Base-by-base conservation (phyloP, 2,888 invertebrate species). In the Myathropa florea region DNA sequence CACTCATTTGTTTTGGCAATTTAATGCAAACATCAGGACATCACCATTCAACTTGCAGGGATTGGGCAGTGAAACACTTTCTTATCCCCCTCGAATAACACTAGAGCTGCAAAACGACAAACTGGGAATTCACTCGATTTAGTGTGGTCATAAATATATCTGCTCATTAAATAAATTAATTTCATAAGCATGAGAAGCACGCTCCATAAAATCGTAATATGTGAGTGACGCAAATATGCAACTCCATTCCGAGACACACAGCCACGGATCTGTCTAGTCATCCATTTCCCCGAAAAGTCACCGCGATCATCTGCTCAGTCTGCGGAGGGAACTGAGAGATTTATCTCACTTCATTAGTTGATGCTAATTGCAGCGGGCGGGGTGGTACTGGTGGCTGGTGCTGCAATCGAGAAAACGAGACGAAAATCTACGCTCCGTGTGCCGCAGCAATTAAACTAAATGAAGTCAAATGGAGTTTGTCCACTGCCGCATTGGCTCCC, bases 311-410 rank as follows among this genome's bases (percentile, higher is more conserved):
- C 78, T 59, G 39, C 18, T 36, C 39, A 57, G 7, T 39, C 55
- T 4, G 57, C 9, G 57, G 10, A 57, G 24, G 33, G 64, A 76
- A 76, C 78, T 81, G 68, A 64, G 64, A 88, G 86, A 88, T 88
- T 80, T 84, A 88, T 88, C 82, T 88, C 84, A 88, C 83, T 82
- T 88, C 88, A 88, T 88, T 88, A 88, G 67, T 73, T 73, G 80
- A 80, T 82, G 84, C 88, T 88, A 86, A 88, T 88, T 88, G 88
- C 86, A 86, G 79, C 79, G 84, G 83, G 81, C 65, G 78, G 78
- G 39, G 23, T 24, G 14, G 24, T 64, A 26, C 7, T 33, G 33
- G 28, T 10, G 57, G 46, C 39, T 55, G 14, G 24, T 76, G 65
- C 64, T 76, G 61, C 12, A 76, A 53, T 67, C 77, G 23, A 53